Percentiles rank a stretch among this genome's conserved stretches.
These are phyloP conservation scores for Megalonaias nervosa DNA, from an alignment of 1,140 invertebrate genomes.

Conservation along the genomic window DNA sequence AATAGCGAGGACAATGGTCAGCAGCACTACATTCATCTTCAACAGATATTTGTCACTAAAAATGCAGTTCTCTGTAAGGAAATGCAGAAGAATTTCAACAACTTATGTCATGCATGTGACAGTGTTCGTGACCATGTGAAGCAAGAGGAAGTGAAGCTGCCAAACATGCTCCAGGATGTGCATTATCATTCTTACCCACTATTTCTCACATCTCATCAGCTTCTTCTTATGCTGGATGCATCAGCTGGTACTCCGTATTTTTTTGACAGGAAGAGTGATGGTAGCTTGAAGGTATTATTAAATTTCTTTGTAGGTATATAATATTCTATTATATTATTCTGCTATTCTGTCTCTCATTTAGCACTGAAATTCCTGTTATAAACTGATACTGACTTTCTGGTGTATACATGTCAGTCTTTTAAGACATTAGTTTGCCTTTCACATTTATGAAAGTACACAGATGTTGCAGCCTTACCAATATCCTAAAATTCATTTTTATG, in stretches of 20 bases:
- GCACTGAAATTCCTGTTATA: too few relatives aligned
- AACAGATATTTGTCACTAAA: slow-evolving; percentile 63
- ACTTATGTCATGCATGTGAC: slow-evolving; percentile 34
- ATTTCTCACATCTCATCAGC: slow-evolving; percentile 42
- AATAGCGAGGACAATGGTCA: too few relatives aligned
- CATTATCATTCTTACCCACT: slow-evolving; percentile 32
- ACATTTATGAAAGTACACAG: too few relatives aligned
- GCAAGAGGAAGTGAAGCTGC: slow-evolving; percentile 29
- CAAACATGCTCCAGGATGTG: slow-evolving; percentile 25
- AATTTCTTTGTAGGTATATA: too few relatives aligned
- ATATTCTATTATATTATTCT: too few relatives aligned
- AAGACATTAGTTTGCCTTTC: too few relatives aligned
- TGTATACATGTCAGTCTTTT: too few relatives aligned
- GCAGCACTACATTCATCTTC: too few relatives aligned
- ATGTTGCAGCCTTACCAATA: too few relatives aligned
- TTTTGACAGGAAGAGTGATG: slow-evolving; percentile 40
- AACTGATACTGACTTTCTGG: too few relatives aligned
- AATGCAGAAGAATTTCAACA: slow-evolving; percentile 63
- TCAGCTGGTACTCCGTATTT: slow-evolving; percentile 36
- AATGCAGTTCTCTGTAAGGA: slow-evolving; percentile 63
- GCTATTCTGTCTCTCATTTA: too few relatives aligned
- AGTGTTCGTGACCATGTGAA: slow-evolving; percentile 4
- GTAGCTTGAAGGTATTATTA: slow-evolving; percentile 31
- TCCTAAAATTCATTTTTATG: too few relatives aligned
- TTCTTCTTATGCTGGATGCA: slow-evolving; percentile 41